Conservation (phyloP, 1,140 invertebrate genomes). For the Drosophila sucinea region DNA sequence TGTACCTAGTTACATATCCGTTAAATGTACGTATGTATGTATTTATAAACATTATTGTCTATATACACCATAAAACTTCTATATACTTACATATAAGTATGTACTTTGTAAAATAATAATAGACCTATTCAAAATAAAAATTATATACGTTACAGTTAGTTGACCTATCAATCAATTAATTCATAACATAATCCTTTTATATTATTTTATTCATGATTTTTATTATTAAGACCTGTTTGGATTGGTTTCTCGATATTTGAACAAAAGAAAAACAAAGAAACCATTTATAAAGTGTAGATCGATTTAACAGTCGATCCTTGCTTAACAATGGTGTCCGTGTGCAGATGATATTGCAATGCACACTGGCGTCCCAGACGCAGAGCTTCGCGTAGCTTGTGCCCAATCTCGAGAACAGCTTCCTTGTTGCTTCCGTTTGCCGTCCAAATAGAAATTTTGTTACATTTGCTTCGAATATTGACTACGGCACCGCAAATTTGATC, state of each 20-base stretch:
- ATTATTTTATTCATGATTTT: no score
- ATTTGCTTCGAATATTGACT: slow-evolving; percentile 95
- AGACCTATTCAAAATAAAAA: neutral
- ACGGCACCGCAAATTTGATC: slow-evolving; percentile 98
- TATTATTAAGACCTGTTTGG: no score
- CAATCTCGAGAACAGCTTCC: slow-evolving; percentile 92
- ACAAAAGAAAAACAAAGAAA: slow-evolving; percentile 33
- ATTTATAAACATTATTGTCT: slow-evolving; percentile 3
- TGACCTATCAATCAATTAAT: no score
- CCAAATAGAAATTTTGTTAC: slow-evolving; percentile 97
- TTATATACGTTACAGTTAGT: no score
- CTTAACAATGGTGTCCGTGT: slow-evolving; percentile 94
- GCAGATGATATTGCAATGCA: slow-evolving; percentile 90
- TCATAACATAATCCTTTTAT: no score
- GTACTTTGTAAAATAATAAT: slow-evolving; percentile 3
- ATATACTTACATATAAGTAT: neutral
- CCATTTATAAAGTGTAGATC: slow-evolving; percentile 89
- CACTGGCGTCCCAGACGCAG: slow-evolving; percentile 85
- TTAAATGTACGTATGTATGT: slow-evolving; percentile 3
- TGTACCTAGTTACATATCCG: slow-evolving; percentile 1
- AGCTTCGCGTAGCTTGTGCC: slow-evolving; percentile 93
- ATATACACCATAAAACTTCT: neutral
- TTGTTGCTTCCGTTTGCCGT: slow-evolving; percentile 92
- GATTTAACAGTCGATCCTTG: slow-evolving; percentile 92
- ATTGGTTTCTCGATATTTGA: no score